A percentile compares a stretch with the other conserved stretches of the same genome.
Conservation (phyloP, 2,888 invertebrate genomes). For the Dorcus parallelipipedus region DNA sequence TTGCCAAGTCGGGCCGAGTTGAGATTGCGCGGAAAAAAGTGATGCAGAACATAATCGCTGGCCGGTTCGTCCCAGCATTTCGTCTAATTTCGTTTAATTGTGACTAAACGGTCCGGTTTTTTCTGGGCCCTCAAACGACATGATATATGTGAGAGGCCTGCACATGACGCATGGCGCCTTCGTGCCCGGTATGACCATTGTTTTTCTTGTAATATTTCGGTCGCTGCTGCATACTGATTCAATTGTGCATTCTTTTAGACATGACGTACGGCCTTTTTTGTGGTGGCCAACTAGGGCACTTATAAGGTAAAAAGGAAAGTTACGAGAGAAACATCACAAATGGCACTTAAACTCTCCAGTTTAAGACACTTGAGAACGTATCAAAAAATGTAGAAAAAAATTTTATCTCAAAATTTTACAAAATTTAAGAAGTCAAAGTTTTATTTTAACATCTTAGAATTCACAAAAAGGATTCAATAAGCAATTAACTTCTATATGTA, state of each 20-base stretch:
- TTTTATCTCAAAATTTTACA: no score
- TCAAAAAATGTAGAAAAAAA: no score
- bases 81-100: slow-evolving; percentile 13
- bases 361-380: no score
- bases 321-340: no score
- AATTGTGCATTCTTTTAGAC: background rate
- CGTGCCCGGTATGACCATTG: slow-evolving; percentile 22
- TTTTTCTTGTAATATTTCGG: slow-evolving; percentile 18
- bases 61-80: background rate
- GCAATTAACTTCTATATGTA: no score
- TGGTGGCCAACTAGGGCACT: no score
- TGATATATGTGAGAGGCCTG: slow-evolving; percentile 10
- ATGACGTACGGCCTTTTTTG: background rate
- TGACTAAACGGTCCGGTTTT: slow-evolving; percentile 7
- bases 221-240: slow-evolving; percentile 14
- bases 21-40: background rate
- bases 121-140: slow-evolving; percentile 4
- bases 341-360: no score
- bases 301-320: no score
- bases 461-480: no score
- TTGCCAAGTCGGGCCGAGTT: no score
- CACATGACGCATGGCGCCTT: slow-evolving; percentile 14
- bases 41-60: slow-evolving; percentile 6
- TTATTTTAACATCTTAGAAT: no score
- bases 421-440: no score